Percentiles rank a stretch among this genome's conserved stretches.
These are phyloP conservation scores for Agrochola macilenta DNA, from an alignment of 2,888 invertebrate genomes.

Conservation along the genomic window DNA sequence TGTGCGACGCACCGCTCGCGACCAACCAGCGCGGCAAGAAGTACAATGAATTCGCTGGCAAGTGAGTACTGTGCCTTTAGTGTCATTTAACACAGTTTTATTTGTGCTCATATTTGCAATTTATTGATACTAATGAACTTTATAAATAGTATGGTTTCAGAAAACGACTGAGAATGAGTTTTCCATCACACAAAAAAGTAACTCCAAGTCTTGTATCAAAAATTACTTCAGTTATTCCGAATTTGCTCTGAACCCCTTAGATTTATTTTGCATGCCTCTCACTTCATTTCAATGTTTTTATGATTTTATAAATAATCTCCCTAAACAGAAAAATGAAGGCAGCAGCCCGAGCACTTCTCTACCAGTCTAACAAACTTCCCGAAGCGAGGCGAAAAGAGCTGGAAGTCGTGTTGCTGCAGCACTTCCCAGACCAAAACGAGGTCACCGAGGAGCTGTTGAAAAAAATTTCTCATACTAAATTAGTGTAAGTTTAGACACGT, in stretches of 20 bases:
- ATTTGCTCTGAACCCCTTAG: neutral
- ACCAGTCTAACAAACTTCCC: conserved; percentile 87
- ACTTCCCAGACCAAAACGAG: conserved; percentile 83
- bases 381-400: conserved; percentile 85
- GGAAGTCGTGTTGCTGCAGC: conserved; percentile 83
- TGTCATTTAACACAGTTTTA: neutral
- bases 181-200: neutral
- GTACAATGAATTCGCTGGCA: conserved; percentile 76
- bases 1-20: conserved; percentile 86
- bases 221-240: neutral
- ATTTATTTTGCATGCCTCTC: neutral
- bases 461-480: conserved; percentile 86
- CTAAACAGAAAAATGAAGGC: conserved; percentile 88
- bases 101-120: neutral
- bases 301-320: neutral
- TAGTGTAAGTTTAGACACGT: conserved; percentile 75
- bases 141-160: neutral
- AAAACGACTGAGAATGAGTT: neutral
- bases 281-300: neutral
- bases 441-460: conserved; percentile 88
- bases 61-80: conserved; percentile 68
- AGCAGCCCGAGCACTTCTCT: conserved; percentile 91
- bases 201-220: neutral
- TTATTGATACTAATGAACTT: neutral
- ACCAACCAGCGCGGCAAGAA: conserved; percentile 59